Percentiles rank a stretch among this genome's conserved stretches.
These are phyloP conservation scores for Scylla paramamosain DNA, from an alignment of 1,140 invertebrate species.

Conservation along the genomic window DNA sequence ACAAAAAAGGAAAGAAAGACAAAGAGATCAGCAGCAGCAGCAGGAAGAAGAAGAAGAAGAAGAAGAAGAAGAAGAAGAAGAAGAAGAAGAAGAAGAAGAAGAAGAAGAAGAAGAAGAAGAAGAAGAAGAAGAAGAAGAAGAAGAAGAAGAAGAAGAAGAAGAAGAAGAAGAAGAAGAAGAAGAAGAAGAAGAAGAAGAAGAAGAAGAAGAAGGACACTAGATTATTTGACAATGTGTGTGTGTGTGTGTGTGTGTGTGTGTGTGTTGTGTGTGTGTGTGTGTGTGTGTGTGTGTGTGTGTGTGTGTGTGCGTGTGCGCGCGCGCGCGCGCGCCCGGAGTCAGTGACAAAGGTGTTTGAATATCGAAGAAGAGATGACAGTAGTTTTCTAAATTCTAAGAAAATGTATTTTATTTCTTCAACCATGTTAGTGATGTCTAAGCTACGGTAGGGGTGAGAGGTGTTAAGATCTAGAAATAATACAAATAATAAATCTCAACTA, in stretches of 20 bases:
- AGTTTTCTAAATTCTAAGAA: background rate
- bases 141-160: too few relatives aligned
- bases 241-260: background rate
- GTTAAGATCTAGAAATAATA: background rate
- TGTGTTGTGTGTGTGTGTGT: too few relatives aligned
- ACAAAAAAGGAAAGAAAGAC: background rate
- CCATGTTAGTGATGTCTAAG: background rate
- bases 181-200: background rate
- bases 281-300: background rate
- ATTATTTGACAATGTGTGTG: background rate
- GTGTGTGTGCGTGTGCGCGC: constrained; percentile 23
- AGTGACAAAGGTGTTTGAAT: background rate
- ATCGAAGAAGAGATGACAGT: background rate
- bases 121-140: background rate
- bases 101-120: background rate
- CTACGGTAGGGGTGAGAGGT: background rate
- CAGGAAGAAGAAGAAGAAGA: background rate
- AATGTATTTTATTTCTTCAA: background rate
- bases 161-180: background rate
- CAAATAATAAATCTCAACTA: background rate
- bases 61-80: background rate
- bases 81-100: background rate
- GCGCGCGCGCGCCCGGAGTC: background rate
- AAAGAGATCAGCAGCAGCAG: background rate
- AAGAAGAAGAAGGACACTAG: too few relatives aligned